These are phyloP conservation scores for Piezodorus guildinii DNA, from an alignment of 1,140 invertebrate species.

Conservation along the genomic window DNA sequence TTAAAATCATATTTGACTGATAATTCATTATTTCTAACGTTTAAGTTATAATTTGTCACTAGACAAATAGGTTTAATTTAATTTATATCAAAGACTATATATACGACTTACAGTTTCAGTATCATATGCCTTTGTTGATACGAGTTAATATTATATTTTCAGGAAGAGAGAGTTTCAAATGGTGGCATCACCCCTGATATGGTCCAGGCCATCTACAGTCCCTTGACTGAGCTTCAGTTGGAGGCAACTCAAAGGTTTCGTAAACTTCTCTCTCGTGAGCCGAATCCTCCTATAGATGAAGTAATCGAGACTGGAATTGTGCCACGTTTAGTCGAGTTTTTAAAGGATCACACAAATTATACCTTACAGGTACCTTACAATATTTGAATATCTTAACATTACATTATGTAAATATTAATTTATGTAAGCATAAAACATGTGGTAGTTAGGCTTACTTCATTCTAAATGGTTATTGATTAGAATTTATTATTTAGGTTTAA, in stretches of 20 bases:
- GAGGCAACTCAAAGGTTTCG: constrained; percentile 88
- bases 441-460: no score
- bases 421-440: no score
- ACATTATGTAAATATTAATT: no score
- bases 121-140: no score
- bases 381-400: not conserved
- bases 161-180: constrained; percentile 24
- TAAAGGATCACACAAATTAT: constrained; percentile 69
- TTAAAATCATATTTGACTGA: no score
- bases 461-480: no score
- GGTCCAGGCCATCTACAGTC: constrained; percentile 64
- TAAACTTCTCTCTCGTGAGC: constrained; percentile 87
- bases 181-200: constrained; percentile 58
- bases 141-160: constrained; percentile 18
- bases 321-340: constrained; percentile 88
- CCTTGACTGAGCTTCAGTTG: constrained; percentile 68
- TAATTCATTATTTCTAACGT: no score
- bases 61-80: no score
- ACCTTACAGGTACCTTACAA: constrained; percentile 59
- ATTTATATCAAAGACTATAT: no score
- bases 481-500: no score
- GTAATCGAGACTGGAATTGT: constrained; percentile 95
- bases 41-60: no score
- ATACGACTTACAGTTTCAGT: no score
- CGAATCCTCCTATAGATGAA: constrained; percentile 96